These are phyloP conservation scores for Rhinophrynus dorsalis DNA, from an alignment of 2,797 vertebrate species.

Conservation along the genomic window DNA sequence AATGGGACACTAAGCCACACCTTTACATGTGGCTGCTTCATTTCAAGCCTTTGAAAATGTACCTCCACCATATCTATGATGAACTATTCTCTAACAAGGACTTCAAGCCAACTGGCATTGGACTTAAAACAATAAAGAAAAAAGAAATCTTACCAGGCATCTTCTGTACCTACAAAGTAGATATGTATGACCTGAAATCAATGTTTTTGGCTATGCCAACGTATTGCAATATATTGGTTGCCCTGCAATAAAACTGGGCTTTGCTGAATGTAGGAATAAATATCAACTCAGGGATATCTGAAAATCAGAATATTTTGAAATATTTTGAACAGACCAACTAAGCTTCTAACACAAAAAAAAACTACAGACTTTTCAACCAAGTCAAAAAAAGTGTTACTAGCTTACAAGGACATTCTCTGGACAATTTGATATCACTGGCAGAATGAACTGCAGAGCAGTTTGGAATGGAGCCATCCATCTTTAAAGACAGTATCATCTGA, in stretches of 20 bases:
- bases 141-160: constrained; percentile 6
- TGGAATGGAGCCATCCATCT: not conserved
- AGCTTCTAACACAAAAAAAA: not conserved
- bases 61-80: not conserved
- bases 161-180: constrained; percentile 21
- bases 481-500: not conserved
- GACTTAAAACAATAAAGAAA: not conserved
- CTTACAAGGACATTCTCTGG: not conserved
- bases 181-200: not conserved
- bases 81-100: not conserved
- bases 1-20: too few relatives aligned
- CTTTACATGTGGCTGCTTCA: too few relatives aligned
- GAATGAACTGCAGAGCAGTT: not conserved
- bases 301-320: constrained; percentile 4
- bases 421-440: not conserved
- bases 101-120: not conserved
- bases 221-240: not conserved
- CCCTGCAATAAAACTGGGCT: not conserved
- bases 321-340: not conserved
- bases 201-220: constrained; percentile 21
- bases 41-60: too few relatives aligned
- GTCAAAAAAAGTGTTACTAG: not conserved
- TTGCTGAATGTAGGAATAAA: constrained; percentile 2
- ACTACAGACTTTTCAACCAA: not conserved
- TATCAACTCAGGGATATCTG: constrained; percentile 29